These are phyloP conservation scores for Tretioscincus oriximinensis DNA, from an alignment of 2,113 vertebrate species.

Conservation along the genomic window DNA sequence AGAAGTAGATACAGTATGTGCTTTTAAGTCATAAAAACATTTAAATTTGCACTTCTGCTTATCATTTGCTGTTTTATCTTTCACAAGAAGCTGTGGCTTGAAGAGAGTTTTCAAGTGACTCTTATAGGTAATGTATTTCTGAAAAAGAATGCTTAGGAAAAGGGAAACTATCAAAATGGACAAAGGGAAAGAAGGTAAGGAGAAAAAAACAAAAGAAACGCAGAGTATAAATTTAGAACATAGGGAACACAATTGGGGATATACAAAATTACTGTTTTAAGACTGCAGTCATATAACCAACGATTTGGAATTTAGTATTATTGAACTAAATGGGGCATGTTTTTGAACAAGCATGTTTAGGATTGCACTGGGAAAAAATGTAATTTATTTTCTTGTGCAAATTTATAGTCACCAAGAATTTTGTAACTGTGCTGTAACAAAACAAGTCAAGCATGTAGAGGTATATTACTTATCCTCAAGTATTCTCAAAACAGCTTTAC, in stretches of 20 bases:
- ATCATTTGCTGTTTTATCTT: conserved; percentile 21
- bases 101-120: not conserved
- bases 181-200: not conserved
- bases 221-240: not conserved
- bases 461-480: not conserved
- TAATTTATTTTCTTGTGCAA: not conserved
- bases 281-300: not conserved
- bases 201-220: not conserved
- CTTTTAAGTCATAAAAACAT: conserved; percentile 18
- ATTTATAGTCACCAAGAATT: not conserved
- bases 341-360: not conserved
- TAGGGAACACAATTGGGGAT: not conserved
- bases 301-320: not conserved
- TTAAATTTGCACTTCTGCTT: not conserved
- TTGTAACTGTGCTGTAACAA: not conserved
- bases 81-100: not conserved
- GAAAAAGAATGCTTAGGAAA: not conserved
- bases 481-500: not conserved
- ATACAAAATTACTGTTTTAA: not conserved
- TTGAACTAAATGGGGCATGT: not conserved
- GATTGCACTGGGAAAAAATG: not conserved
- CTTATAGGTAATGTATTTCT: not conserved
- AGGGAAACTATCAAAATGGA: not conserved
- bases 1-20: not conserved
- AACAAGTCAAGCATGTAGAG: not conserved